Base-by-base conservation (phyloP, 1,140 invertebrate species). In the Melipona quadrifasciata region DNA sequence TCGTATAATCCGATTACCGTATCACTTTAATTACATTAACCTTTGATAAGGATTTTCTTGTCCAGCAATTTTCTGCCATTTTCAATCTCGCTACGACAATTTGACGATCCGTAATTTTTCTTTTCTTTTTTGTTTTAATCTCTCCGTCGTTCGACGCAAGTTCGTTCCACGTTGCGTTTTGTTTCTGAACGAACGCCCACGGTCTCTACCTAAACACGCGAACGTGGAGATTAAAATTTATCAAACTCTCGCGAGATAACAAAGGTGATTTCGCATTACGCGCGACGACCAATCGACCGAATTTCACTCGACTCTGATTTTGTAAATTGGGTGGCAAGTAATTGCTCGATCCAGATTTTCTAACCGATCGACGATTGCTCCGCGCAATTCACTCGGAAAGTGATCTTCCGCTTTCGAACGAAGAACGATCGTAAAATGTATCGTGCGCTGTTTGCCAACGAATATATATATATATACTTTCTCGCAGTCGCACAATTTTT, bases 1-100 rank as follows among this genome's bases (percentile, higher is more conserved):
- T 53, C 72, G 14, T 55, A 55, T 74, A 53, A 74, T 74, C 72
- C 72, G 72, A 74, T 74, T 74, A 74, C 10, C 21, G 11, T 74
- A 55, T 34, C n/a, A 53, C 53, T 55, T 27, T 74, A 55, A 74
- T 74, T 55, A 55, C 34, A 74, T 74, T 74, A 74, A 55, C n/a
- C 27, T 53, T 53, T 17, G 2, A 31, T n/a, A 16, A 24, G 6
- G 39, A n/a, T 70, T 47, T 47, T 47, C 34, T 70, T 14, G 12
- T 70, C 19, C 12, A 47, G 47, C 39, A 47, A 47, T 70, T 47
- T 70, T 14, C 24, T n/a, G 5, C 1, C 39, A 21, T n/a, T 47
- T n/a, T 47, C 34, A 24, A 68, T 68, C 12, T 31, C 27, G 2
- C 64, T 67, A 2, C 6, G 3, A 31, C 31, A 67, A 67, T 67